phyloP scores from a whole-genome alignment of 2,113 vertebrate species.

The Cheilinus undulatus region DNA sequence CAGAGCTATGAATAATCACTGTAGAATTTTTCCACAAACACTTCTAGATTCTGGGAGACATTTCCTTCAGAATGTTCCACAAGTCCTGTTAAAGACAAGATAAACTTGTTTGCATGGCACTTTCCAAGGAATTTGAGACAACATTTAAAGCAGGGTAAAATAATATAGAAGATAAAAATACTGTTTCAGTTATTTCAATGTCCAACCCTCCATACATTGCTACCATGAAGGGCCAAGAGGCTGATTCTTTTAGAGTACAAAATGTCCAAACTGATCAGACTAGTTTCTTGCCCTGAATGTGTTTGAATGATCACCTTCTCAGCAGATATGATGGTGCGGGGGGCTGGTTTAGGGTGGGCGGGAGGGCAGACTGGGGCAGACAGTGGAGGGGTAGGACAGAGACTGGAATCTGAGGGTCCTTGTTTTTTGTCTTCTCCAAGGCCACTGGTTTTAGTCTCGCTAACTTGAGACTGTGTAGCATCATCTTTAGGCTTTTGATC shows the following conservation, averaged over 20 bases:
- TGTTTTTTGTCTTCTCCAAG: background rate
- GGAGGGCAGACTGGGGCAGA: background rate
- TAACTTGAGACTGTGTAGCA: slow-evolving; percentile 5
- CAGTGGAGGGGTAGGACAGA: background rate
- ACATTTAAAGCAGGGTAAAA: no score
- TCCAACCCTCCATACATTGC: no score
- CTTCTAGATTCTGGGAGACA: background rate
- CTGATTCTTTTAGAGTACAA: no score
- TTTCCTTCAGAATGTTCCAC: background rate
- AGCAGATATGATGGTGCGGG: slow-evolving; percentile 42
- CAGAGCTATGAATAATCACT: background rate
- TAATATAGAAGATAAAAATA: no score
- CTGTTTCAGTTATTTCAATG: no score
- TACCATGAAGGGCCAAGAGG: no score
- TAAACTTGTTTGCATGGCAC: no score
- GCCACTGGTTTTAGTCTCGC: background rate
- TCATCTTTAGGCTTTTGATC: slow-evolving; percentile 14
- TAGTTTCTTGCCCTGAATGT: no score
- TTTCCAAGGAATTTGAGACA: no score
- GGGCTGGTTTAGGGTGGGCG: slow-evolving; percentile 27
- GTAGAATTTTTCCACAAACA: background rate
- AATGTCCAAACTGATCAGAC: no score
- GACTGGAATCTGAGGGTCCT: background rate
- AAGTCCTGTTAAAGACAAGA: no score
- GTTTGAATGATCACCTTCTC: slow-evolving; percentile 60